Evolutionary conservation across 2,797 vertebrate genomes (phyloP).

Genomic region (Telmatherina bonti): DNA sequence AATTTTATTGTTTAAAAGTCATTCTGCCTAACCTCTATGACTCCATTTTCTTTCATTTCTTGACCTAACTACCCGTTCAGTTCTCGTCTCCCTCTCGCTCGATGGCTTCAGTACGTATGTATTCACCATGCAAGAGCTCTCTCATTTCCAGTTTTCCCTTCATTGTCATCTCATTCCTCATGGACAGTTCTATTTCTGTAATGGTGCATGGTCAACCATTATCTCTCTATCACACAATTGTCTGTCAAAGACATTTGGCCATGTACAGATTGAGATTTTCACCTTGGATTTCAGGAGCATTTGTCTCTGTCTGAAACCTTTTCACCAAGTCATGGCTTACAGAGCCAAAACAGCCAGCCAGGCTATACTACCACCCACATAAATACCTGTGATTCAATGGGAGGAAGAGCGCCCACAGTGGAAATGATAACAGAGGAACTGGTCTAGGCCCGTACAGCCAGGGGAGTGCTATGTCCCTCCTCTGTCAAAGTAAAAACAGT

Average conservation of each 20-base stretch:
- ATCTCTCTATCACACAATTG: conserved; percentile 69
- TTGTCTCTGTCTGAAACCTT: conserved; percentile 33
- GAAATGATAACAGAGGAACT: conserved; percentile 73
- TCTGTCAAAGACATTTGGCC: conserved; percentile 68
- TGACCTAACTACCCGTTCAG: conserved; percentile 86
- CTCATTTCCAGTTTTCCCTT: conserved; percentile 71
- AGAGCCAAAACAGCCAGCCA: conserved; percentile 36
- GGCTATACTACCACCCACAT: conserved; percentile 48
- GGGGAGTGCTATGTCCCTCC: conserved; percentile 73
- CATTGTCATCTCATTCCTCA: conserved; percentile 75
- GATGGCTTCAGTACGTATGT: conserved; percentile 71
- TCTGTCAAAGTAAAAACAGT: conserved; percentile 83
- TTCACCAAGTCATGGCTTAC: conserved; percentile 17
- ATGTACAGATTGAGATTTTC: conserved; percentile 69
- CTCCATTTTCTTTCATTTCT: conserved; percentile 86
- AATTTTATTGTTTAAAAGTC: conserved; percentile 89
- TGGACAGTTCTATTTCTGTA: conserved; percentile 78
- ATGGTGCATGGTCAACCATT: conserved; percentile 78
- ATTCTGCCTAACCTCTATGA: conserved; percentile 84
- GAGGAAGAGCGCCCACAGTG: conserved; percentile 64
- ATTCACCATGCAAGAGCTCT: conserved; percentile 79
- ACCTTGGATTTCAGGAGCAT: conserved; percentile 55
- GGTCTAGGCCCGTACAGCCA: conserved; percentile 71
- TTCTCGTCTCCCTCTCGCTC: conserved; percentile 63
- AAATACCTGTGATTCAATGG: conserved; percentile 66